A percentile compares a stretch with the other conserved stretches of the same genome.
Conservation (phyloP, 2,888 invertebrate species). For the Trissolcus brochymenae region DNA sequence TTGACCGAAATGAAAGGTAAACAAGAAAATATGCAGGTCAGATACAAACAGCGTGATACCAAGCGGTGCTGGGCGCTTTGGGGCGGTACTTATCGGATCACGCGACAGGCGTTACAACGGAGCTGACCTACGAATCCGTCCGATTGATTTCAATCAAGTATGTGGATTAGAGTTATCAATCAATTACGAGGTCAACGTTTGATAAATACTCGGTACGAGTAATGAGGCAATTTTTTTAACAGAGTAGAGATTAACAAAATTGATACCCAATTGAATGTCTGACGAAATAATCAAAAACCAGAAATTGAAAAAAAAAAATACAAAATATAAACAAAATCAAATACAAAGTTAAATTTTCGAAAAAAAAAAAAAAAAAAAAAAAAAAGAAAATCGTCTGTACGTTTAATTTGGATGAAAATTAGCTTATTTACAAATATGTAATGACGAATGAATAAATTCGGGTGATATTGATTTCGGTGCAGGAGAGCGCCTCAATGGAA, state of each 20-base stretch:
- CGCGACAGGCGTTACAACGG: conserved; percentile 11
- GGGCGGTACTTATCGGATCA: conserved; percentile 18
- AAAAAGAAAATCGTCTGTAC: too few relatives aligned
- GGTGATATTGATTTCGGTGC: conserved; percentile 4
- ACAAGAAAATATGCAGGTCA: conserved; percentile 1
- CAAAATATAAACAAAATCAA: too few relatives aligned
- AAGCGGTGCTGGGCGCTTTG: neutral
- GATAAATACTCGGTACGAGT: neutral
- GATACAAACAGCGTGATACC: neutral
- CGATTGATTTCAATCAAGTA: conserved; percentile 40
- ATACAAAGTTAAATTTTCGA: too few relatives aligned
- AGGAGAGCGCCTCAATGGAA: neutral
- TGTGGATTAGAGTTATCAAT: conserved; percentile 37
- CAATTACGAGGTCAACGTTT: conserved; percentile 22
- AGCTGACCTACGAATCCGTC: conserved; percentile 30
- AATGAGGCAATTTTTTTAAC: too few relatives aligned
- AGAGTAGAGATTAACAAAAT: too few relatives aligned
- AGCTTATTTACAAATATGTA: too few relatives aligned
- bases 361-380: too few relatives aligned
- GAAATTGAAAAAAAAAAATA: too few relatives aligned
- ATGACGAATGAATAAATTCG: too few relatives aligned
- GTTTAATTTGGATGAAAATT: too few relatives aligned
- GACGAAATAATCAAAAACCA: too few relatives aligned
- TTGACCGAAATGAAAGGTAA: neutral
- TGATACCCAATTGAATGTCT: too few relatives aligned